phyloP scores from a whole-genome alignment of 2,113 vertebrate genomes.

The Callithrix jacchus region DNA sequence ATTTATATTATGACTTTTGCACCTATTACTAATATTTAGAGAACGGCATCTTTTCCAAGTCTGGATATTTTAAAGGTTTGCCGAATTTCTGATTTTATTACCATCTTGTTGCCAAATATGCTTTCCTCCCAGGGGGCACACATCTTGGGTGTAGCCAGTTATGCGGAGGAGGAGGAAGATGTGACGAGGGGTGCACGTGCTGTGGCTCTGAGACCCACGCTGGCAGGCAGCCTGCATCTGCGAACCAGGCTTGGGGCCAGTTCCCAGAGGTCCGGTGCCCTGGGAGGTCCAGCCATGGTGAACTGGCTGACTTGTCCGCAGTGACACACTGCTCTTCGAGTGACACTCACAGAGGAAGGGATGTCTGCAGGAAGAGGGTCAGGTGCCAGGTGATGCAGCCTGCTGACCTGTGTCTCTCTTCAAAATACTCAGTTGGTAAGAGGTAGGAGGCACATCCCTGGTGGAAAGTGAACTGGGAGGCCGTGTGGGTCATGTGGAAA shows the following conservation, averaged over 20 bases:
- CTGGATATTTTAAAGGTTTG: neutral
- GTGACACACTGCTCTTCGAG: neutral
- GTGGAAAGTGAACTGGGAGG: neutral
- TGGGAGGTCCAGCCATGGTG: neutral
- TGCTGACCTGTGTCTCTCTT: neutral
- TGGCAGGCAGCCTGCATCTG: neutral
- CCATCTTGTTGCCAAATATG: neutral
- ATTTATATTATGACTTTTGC: neutral
- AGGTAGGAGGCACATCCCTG: neutral
- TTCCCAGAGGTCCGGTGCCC: neutral
- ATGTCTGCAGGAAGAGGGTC: neutral
- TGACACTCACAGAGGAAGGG: neutral
- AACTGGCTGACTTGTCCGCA: fast-evolving
- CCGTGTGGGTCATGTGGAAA: neutral
- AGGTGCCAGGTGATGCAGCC: neutral
- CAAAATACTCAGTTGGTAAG: conserved; percentile 26
- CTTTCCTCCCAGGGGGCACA: neutral
- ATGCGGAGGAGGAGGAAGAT: neutral
- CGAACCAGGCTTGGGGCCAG: neutral
- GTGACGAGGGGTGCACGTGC: fast-evolving
- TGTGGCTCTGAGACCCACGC: neutral
- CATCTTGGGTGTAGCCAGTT: neutral
- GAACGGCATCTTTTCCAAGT: neutral
- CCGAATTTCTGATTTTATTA: conserved; percentile 6
- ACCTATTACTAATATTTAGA: neutral